Conservation (phyloP, 2,113 vertebrate species). For the Toxotes jaculatrix region DNA sequence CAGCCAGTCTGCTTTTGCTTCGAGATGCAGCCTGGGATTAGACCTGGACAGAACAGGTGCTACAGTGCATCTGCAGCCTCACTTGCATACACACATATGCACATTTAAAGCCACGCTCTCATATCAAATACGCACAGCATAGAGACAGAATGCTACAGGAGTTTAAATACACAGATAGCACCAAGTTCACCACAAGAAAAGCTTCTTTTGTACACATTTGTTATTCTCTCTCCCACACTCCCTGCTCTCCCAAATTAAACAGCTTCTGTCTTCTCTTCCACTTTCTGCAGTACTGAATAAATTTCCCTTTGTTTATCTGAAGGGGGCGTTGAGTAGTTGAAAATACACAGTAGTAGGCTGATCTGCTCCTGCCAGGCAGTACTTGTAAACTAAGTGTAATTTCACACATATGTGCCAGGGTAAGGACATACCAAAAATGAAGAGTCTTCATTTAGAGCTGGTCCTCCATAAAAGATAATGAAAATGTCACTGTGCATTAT, state of each 20-base stretch:
- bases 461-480: slow-evolving; percentile 40
- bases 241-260: slow-evolving; percentile 30
- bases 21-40: background rate
- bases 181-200: slow-evolving; percentile 1
- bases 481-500: slow-evolving; percentile 42
- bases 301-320: background rate
- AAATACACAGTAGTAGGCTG: background rate
- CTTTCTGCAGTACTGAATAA: background rate
- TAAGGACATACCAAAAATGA: slow-evolving; percentile 25
- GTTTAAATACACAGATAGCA: slow-evolving; percentile 16
- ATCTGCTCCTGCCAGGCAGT: background rate
- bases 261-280: background rate
- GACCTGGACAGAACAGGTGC: background rate
- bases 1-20: background rate
- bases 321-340: background rate
- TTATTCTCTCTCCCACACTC: background rate
- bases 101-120: background rate
- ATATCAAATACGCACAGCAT: background rate
- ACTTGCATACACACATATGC: background rate
- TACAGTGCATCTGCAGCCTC: background rate
- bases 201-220: slow-evolving; percentile 1
- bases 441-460: slow-evolving; percentile 25
- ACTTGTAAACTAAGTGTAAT: slow-evolving; percentile 30
- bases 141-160: background rate
- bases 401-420: slow-evolving; percentile 39